Percentiles rank a stretch among this genome's conserved stretches.
Conservation (phyloP, 2,113 vertebrate genomes). For the Syrrhaptes paradoxus region DNA sequence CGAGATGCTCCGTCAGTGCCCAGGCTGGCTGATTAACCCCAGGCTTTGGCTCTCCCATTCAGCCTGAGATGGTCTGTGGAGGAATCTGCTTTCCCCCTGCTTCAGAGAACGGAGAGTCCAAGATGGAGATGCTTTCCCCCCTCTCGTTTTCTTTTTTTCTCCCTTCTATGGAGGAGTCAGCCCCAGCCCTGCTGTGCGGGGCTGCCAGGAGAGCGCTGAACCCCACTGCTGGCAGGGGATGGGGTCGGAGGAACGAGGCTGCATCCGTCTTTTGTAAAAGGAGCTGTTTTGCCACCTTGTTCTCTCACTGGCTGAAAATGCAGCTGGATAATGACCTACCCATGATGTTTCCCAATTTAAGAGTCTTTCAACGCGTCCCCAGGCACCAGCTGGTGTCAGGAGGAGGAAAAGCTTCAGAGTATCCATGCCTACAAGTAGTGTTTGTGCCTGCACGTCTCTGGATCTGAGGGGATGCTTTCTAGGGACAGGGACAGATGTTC, state of each 20-base stretch:
- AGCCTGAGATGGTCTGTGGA: neutral
- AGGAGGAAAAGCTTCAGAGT: neutral
- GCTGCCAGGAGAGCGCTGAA: neutral
- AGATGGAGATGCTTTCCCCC: neutral
- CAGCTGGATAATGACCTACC: neutral
- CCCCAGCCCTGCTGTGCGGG: neutral
- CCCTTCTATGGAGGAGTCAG: neutral
- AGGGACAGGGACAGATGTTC: neutral
- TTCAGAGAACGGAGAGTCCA: neutral
- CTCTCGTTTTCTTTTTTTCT: neutral
- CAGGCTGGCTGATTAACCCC: constrained; percentile 3
- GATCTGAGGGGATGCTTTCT: neutral
- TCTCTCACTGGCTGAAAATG: neutral
- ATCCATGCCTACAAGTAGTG: neutral
- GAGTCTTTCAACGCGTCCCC: neutral
- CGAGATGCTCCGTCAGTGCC: neutral
- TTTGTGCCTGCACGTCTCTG: neutral
- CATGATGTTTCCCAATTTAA: neutral
- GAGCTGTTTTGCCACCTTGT: neutral
- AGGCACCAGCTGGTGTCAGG: neutral
- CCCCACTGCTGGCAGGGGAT: neutral
- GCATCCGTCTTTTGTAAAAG: neutral
- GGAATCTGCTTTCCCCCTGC: neutral
- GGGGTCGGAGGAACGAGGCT: neutral
- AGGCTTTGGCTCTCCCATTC: neutral